phyloP scores from a whole-genome alignment of 2,797 vertebrate species.

The Distichodus sexfasciatus region DNA sequence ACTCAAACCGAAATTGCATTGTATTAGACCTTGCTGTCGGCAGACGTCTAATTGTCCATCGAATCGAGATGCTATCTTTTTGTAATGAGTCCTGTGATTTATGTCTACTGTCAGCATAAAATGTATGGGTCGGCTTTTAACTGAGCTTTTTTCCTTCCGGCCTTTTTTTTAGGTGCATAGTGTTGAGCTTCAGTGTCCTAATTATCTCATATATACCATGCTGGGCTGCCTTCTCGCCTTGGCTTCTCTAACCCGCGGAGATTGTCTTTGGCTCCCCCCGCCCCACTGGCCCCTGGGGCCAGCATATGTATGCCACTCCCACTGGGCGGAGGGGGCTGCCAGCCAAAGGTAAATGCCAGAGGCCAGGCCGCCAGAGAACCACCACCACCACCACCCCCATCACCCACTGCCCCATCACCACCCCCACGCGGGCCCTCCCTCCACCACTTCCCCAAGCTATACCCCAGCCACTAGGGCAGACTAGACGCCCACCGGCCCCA shows the following conservation, averaged over 20 bases:
- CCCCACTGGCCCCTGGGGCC: slow-evolving; percentile 29
- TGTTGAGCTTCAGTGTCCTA: slow-evolving; percentile 32
- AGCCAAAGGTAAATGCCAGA: no score
- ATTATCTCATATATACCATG: slow-evolving; percentile 65
- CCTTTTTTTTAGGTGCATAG: slow-evolving; percentile 51
- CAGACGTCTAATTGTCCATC: no score
- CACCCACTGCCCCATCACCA: slow-evolving; percentile 53
- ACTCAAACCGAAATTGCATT: no score
- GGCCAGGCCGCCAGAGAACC: slow-evolving; percentile 66
- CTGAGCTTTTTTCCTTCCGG: not conserved
- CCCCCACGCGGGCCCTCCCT: slow-evolving; percentile 58
- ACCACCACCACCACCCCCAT: slow-evolving; percentile 48
- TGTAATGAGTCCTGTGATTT: no score
- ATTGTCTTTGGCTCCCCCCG: slow-evolving; percentile 48
- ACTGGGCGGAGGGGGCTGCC: slow-evolving; percentile 62
- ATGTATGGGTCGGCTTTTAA: not conserved
- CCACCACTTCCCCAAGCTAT: slow-evolving; percentile 57
- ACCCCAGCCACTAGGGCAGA: slow-evolving; percentile 63
- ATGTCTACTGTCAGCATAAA: no score
- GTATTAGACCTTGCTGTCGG: no score
- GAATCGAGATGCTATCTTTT: no score
- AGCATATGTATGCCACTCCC: slow-evolving; percentile 73
- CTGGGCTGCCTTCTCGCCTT: slow-evolving; percentile 60
- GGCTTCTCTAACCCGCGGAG: slow-evolving; percentile 64
- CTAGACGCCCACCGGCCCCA: slow-evolving; percentile 61